A percentile compares a stretch with the other conserved stretches of the same genome.
Evolutionary conservation across 1,140 invertebrate species (phyloP).

Genomic region (Trissolcus basalis): DNA sequence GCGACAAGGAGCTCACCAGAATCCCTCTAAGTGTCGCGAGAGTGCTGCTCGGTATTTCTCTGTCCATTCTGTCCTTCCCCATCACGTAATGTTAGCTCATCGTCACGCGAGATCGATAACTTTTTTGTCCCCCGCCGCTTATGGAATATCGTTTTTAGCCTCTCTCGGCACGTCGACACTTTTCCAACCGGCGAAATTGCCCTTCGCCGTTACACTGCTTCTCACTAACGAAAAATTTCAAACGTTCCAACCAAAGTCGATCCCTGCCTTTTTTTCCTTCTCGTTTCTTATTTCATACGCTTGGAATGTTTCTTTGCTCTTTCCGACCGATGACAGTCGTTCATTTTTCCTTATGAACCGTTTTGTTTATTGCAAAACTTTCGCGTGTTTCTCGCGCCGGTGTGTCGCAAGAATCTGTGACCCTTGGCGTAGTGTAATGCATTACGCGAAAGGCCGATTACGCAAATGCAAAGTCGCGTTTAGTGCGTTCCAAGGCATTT

Average conservation of each 20-base stretch:
- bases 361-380: conserved; percentile 34
- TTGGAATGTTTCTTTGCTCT: no score
- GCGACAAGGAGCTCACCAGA: conserved; percentile 78
- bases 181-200: conserved; percentile 12
- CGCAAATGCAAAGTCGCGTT: conserved; percentile 40
- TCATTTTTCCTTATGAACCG: conserved; percentile 8
- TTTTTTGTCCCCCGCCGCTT: conserved; percentile 1
- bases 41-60: conserved; percentile 76
- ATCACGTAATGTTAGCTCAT: conserved; percentile 55
- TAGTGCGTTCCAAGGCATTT: conserved; percentile 35
- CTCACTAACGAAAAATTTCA: no score
- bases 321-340: no score
- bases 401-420: conserved; percentile 46
- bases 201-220: no score
- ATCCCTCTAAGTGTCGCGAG: conserved; percentile 79
- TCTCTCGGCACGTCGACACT: conserved; percentile 8
- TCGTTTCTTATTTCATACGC: no score
- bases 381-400: conserved; percentile 24
- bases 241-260: no score
- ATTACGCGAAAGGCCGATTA: conserved; percentile 46
- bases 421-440: conserved; percentile 26
- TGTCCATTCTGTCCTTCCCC: conserved; percentile 73
- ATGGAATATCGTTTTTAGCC: not conserved
- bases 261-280: no score
- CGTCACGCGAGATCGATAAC: conserved; percentile 20